Base-by-base conservation (phyloP, 2,113 vertebrate species). In the Pica pica region DNA sequence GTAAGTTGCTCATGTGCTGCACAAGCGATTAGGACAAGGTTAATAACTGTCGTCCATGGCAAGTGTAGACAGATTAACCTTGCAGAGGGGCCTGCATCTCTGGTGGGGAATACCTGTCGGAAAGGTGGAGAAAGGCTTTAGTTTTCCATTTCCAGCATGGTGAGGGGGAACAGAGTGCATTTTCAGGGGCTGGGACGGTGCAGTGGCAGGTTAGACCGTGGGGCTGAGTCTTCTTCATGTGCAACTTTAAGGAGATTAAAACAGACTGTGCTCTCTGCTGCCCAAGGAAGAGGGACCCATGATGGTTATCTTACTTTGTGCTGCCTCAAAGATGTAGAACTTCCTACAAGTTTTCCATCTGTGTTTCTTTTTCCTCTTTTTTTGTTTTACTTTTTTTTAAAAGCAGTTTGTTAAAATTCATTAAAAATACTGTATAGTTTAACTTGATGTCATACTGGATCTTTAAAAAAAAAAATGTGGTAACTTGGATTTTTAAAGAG, bases 381-480 rank as follows among this genome's bases (percentile, higher is more conserved):
- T 57, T 79, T 39, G 52, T 85, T 91, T 74, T 42, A 35, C 69
- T 59, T 73, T 86, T 68, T 83, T 98, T 95, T 92, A 15, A 64
- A 95, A 97, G 93, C 97, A 94, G 80, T 96, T 97, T 97, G 94
- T 98, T 98, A 97, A 94, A 97, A 77, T 95, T 97, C 79, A 97
- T 97, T 95, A 91, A 94, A 96, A 91, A 92, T 78, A 84, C 71
- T 95, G 93, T 97, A 96, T 97, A 98, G 97, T 97, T 97, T 97
- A 97, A 95, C 88, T 91, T 87, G 88, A 87, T 88, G 93, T 97
- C 94, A 86, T 95, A 96, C 93, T 95, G 93, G 74, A 90, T 97
- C 95, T 94, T 96, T 68, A 42, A 71, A 93, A 91, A 90, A 90
- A 94, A 94, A 90, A 77, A 37, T 73, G 69, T 92, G 85, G 64